Conservation (phyloP, 2,113 vertebrate species). For the Microtus montanus region DNA sequence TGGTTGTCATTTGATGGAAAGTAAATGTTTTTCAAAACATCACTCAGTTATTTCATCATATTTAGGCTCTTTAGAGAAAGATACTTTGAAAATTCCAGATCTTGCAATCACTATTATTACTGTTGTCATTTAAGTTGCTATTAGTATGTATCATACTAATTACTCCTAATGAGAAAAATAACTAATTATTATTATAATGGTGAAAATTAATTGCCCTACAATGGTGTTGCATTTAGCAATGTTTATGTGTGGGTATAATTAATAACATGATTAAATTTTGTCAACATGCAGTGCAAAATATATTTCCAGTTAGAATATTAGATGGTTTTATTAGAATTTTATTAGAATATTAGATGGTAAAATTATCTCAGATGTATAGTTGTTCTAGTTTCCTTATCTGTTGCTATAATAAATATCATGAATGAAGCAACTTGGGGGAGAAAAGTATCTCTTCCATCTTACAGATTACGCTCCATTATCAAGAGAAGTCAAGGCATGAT, state of each 20-base stretch:
- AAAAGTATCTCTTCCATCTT: neutral
- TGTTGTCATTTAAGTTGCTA: constrained; percentile 54
- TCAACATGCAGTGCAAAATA: neutral
- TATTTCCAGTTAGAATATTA: constrained; percentile 5
- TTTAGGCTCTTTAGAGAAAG: constrained; percentile 27
- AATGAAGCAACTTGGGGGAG: neutral
- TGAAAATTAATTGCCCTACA: constrained; percentile 46
- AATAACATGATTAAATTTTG: constrained; percentile 29
- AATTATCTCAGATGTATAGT: neutral
- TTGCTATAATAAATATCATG: neutral
- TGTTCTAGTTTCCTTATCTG: neutral
- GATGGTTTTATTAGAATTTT: too few relatives aligned
- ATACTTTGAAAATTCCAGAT: constrained; percentile 34
- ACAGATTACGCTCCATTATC: neutral
- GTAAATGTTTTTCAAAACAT: constrained; percentile 18
- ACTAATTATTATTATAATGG: constrained; percentile 64
- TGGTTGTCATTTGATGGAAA: neutral
- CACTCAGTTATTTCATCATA: constrained; percentile 22
- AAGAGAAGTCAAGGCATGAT: neutral
- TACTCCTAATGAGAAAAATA: constrained; percentile 52
- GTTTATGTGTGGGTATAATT: neutral
- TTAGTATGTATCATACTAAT: constrained; percentile 58
- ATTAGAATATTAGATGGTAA: neutral
- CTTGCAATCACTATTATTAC: constrained; percentile 42
- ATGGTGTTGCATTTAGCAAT: constrained; percentile 28